Percentiles rank a stretch among this genome's conserved stretches.
phyloP scores from a whole-genome alignment of 2,113 vertebrate species.

The Malurus cyaneus region DNA sequence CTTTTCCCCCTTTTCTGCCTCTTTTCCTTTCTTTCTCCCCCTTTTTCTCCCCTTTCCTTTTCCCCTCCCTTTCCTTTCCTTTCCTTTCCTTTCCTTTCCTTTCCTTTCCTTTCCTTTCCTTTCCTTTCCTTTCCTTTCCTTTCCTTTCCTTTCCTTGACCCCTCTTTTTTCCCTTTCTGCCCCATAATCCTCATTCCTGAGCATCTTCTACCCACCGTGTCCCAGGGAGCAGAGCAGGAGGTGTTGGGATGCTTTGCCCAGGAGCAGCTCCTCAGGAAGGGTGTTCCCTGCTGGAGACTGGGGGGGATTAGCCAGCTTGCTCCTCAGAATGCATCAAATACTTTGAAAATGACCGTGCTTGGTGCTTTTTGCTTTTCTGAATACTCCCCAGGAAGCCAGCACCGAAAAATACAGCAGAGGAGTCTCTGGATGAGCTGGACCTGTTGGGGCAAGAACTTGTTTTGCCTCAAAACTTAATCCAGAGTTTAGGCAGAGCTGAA shows the following conservation, averaged over 20 bases:
- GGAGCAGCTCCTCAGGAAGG: neutral
- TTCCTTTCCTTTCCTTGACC: neutral
- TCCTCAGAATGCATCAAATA: accelerated
- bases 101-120: too few species aligned
- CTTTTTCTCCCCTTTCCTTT: too few species aligned
- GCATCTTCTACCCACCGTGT: neutral
- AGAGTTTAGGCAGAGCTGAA: neutral
- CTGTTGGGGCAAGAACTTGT: neutral
- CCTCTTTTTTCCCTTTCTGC: neutral
- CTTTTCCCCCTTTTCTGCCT: neutral
- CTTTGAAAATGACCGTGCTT: neutral
- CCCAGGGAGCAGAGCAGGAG: neutral
- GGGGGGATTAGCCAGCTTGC: accelerated
- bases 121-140: too few species aligned
- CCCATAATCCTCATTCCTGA: neutral
- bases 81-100: too few species aligned
- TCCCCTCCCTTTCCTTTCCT: too few species aligned
- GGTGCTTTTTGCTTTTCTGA: neutral
- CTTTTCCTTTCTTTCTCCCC: too few species aligned
- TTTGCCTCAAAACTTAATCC: neutral
- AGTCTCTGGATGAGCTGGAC: neutral
- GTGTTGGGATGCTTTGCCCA: neutral
- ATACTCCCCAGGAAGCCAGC: accelerated
- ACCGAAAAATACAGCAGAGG: neutral
- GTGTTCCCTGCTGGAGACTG: neutral